Conservation (phyloP, 2,888 invertebrate species). For the Dicranocentrus wangi region DNA sequence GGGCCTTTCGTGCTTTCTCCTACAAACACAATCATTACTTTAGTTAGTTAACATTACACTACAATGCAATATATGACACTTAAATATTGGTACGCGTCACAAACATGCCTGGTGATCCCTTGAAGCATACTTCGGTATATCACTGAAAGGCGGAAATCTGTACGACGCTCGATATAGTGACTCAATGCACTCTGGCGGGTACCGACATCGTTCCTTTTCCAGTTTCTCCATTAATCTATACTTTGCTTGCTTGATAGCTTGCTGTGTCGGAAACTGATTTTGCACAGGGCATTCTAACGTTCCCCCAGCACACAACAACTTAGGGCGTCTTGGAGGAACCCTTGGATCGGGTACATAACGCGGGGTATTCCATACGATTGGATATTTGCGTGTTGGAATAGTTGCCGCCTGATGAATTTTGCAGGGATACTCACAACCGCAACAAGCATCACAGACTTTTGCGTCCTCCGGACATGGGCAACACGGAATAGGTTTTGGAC, state of each 20-base stretch:
- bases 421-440: slow-evolving; percentile 71
- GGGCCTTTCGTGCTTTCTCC: slow-evolving; percentile 65
- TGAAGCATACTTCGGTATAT: slow-evolving; percentile 69
- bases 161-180: slow-evolving; percentile 68
- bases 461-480: slow-evolving; percentile 70
- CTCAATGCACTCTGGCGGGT: slow-evolving; percentile 69
- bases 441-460: slow-evolving; percentile 69
- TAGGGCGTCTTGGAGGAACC: slow-evolving; percentile 66
- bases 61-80: too few relatives aligned
- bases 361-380: slow-evolving; percentile 67
- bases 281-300: slow-evolving; percentile 72
- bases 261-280: slow-evolving; percentile 70
- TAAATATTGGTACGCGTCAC: too few relatives aligned
- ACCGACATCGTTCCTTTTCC: slow-evolving; percentile 69
- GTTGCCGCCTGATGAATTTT: slow-evolving; percentile 71
- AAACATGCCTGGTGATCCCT: slow-evolving; percentile 62
- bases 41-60: too few relatives aligned
- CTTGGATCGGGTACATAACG: slow-evolving; percentile 70
- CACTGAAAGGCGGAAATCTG: slow-evolving; percentile 67
- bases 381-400: slow-evolving; percentile 70
- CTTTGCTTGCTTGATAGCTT: slow-evolving; percentile 69
- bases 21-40: too few relatives aligned
- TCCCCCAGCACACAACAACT: slow-evolving; percentile 70
- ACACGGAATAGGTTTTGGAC: slow-evolving; percentile 69
- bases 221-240: slow-evolving; percentile 67